These are phyloP conservation scores for Taphrorychus bicolor DNA, from an alignment of 2,888 invertebrate genomes.

Conservation along the genomic window DNA sequence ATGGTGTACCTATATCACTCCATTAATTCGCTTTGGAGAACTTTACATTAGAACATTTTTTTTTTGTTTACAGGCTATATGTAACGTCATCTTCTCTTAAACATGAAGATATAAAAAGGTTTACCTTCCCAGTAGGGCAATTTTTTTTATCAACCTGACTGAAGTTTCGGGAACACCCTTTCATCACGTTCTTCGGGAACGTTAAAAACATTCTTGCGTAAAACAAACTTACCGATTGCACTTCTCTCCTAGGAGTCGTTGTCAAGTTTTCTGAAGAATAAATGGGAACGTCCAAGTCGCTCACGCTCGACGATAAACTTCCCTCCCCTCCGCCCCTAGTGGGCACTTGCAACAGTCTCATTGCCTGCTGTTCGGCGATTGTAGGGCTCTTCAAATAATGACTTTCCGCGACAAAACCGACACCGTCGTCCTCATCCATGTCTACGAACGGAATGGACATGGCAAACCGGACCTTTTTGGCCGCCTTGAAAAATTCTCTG, in stretches of 20 bases:
- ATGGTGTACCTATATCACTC: too few species aligned
- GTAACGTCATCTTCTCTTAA: too few species aligned
- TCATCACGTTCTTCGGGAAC: too few species aligned
- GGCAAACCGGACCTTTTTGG: constrained; percentile 44
- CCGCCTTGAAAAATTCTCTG: not conserved
- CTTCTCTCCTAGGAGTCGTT: constrained; percentile 47
- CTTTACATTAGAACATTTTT: too few species aligned
- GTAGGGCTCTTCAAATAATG: constrained; percentile 63
- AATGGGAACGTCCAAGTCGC: constrained; percentile 66
- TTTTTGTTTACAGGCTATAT: too few species aligned
- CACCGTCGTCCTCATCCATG: constrained; percentile 60
- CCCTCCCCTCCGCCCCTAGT: constrained; percentile 54
- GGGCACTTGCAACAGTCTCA: constrained; percentile 61
- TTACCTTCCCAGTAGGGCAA: too few species aligned
- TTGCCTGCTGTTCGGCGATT: constrained; percentile 54
- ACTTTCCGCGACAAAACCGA: constrained; percentile 65
- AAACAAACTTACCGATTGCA: constrained; percentile 50
- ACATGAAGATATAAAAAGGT: too few species aligned
- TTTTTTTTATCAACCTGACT: too few species aligned
- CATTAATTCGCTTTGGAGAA: too few species aligned
- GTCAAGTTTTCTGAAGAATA: constrained; percentile 58
- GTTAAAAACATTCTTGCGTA: not conserved
- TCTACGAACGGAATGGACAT: constrained; percentile 44
- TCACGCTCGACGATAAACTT: constrained; percentile 65
- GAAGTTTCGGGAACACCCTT: too few species aligned